Evolutionary conservation across 2,797 vertebrate species (phyloP).

Genomic region (Spea hammondii): DNA sequence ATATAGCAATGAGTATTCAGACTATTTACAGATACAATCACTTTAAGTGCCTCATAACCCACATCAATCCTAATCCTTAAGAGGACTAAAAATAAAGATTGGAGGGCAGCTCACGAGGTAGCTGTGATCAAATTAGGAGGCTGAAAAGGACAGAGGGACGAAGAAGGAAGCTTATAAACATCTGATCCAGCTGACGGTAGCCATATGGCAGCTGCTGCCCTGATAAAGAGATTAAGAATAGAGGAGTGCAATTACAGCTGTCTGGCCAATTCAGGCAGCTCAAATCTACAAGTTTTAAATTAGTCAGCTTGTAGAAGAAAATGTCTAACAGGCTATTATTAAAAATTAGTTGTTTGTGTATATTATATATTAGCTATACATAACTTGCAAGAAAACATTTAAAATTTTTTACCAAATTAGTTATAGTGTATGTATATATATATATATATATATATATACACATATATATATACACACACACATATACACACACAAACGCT

Average conservation of each 20-base stretch:
- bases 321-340: conserved; percentile 62
- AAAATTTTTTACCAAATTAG: too few species aligned
- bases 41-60: conserved; percentile 98
- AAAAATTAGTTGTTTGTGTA: too few species aligned
- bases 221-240: conserved; percentile 99
- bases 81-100: conserved; percentile 99
- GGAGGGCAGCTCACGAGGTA: conserved; percentile 91
- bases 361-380: too few species aligned
- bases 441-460: too few species aligned
- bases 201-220: conserved; percentile 99
- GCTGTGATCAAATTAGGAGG: conserved; percentile 92
- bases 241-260: conserved; percentile 99
- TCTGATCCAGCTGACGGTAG: conserved; percentile 99
- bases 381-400: too few species aligned
- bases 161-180: conserved; percentile 99
- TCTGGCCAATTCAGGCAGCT: conserved; percentile 99
- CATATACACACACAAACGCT: too few species aligned
- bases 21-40: conserved; percentile 99
- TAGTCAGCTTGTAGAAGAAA: conserved; percentile 89
- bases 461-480: too few species aligned
- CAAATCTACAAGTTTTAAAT: conserved; percentile 99
- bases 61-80: conserved; percentile 99
- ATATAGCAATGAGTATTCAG: conserved; percentile 63
- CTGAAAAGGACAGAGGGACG: conserved; percentile 86
- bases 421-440: too few species aligned